Evolutionary conservation across 2,888 invertebrate species (phyloP).

Genomic region (Timema cristinae): DNA sequence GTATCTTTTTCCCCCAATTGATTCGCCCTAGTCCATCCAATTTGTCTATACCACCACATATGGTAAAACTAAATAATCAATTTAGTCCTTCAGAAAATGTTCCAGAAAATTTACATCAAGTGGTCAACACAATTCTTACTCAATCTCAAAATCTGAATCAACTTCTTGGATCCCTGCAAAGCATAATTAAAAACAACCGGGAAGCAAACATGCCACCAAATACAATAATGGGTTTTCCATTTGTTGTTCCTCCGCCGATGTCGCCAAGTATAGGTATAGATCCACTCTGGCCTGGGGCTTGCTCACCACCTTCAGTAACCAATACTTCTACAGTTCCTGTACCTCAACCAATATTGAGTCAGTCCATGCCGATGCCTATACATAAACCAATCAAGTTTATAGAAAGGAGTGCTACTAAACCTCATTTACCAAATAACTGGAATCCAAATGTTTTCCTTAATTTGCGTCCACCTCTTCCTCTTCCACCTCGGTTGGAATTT

Average conservation of each 20-base stretch:
- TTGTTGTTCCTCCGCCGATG: too few species aligned
- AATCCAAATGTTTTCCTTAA: conserved; percentile 26
- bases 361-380: conserved; percentile 30
- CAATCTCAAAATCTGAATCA: conserved; percentile 42
- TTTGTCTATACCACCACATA: conserved; percentile 26
- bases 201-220: too few species aligned
- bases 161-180: conserved; percentile 38
- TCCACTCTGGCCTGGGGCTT: too few species aligned
- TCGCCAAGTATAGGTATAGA: too few species aligned
- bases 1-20: conserved; percentile 27
- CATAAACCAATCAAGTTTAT: conserved; percentile 31
- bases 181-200: conserved; percentile 29
- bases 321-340: conserved; percentile 29
- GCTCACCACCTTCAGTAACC: too few species aligned
- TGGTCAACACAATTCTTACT: conserved; percentile 40
- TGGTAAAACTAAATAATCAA: conserved; percentile 23
- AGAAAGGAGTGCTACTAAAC: conserved; percentile 28
- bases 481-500: conserved; percentile 27
- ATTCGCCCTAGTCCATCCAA: conserved; percentile 22
- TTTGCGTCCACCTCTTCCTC: conserved; percentile 29
- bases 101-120: conserved; percentile 40
- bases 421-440: conserved; percentile 28
- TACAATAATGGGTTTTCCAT: too few species aligned
- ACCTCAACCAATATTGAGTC: conserved; percentile 29
- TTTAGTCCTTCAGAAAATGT: conserved; percentile 24